Evolutionary conservation across 1,140 invertebrate species (phyloP).

Genomic region (Schmidtea mediterranea): DNA sequence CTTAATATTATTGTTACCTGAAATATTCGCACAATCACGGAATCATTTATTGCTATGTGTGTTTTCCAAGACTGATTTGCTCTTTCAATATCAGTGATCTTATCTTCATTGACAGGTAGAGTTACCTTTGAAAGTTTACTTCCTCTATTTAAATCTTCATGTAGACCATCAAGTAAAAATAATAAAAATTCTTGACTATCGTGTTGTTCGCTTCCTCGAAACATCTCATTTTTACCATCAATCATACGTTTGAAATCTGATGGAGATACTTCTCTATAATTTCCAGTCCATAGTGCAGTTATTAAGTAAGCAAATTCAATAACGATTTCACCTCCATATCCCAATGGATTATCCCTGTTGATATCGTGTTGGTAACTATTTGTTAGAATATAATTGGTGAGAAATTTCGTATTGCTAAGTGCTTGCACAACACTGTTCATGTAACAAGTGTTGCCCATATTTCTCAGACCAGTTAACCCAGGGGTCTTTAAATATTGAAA

Average conservation of each 20-base stretch:
- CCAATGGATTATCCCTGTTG: constrained; percentile 14
- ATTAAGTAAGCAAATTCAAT: constrained; percentile 26
- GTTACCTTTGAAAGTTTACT: constrained; percentile 1
- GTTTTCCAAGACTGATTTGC: constrained; percentile 14
- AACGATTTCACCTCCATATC: constrained; percentile 24
- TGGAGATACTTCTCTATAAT: constrained; percentile 41
- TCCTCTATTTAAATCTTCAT: constrained; percentile 51
- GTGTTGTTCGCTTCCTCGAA: constrained; percentile 53
- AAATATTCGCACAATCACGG: constrained; percentile 50
- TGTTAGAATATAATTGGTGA: background rate
- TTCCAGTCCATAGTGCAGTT: constrained; percentile 26
- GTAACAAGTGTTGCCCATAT: constrained; percentile 27
- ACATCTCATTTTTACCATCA: constrained; percentile 27
- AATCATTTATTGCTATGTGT: constrained; percentile 34
- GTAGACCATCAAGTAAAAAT: constrained; percentile 56
- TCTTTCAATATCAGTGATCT: constrained; percentile 41
- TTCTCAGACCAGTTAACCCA: constrained; percentile 22
- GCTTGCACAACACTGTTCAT: constrained; percentile 29
- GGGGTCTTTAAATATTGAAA: constrained; percentile 3
- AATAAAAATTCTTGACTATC: constrained; percentile 62
- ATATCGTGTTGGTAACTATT: constrained; percentile 4
- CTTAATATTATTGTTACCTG: constrained; percentile 27
- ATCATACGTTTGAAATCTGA: constrained; percentile 35
- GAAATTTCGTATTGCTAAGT: constrained; percentile 23
- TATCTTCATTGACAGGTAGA: constrained; percentile 36